Percentiles rank a stretch among this genome's conserved stretches.
phyloP scores from a whole-genome alignment of 2,888 invertebrate species.

The Brachyptera putata region DNA sequence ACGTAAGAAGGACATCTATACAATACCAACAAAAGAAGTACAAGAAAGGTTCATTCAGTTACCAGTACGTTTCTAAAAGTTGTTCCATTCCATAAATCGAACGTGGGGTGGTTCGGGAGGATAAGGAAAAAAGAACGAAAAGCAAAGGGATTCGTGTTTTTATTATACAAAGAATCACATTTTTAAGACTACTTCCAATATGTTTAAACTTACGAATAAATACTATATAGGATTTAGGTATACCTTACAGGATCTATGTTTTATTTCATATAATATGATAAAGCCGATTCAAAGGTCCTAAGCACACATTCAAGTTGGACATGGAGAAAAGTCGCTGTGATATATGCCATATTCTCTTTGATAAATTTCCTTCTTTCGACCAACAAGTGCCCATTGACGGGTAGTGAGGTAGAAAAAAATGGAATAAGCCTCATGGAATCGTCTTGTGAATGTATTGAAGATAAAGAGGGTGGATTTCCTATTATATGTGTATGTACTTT shows the following conservation, averaged over 20 bases:
- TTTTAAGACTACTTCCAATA: slow-evolving; percentile 20
- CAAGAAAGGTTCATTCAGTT: slow-evolving; percentile 23
- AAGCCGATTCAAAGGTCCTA: slow-evolving; percentile 15
- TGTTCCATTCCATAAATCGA: slow-evolving; percentile 25
- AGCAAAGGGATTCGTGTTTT: slow-evolving; percentile 15
- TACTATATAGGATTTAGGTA: slow-evolving; percentile 11
- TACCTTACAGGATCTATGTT: slow-evolving; percentile 9
- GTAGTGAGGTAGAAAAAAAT: slow-evolving; percentile 26
- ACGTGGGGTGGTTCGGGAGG: not conserved
- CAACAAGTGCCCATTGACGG: slow-evolving; percentile 27
- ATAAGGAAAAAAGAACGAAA: not conserved
- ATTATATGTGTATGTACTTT: too few relatives aligned
- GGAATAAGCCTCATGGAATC: slow-evolving; percentile 12
- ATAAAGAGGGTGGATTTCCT: slow-evolving; percentile 6
- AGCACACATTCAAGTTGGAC: slow-evolving; percentile 9
- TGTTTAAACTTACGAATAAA: slow-evolving; percentile 13
- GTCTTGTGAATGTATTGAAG: not conserved
- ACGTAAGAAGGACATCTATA: slow-evolving; percentile 21
- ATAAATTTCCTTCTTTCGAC: not conserved
- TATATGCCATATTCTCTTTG: slow-evolving; percentile 7
- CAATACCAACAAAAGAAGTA: slow-evolving; percentile 21
- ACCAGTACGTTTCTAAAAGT: slow-evolving; percentile 23
- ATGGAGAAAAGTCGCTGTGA: slow-evolving; percentile 6
- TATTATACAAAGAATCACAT: not conserved
- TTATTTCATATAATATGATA: slow-evolving; percentile 4